These are phyloP conservation scores for Magallana gigas DNA, from an alignment of 1,140 invertebrate species.

Conservation along the genomic window DNA sequence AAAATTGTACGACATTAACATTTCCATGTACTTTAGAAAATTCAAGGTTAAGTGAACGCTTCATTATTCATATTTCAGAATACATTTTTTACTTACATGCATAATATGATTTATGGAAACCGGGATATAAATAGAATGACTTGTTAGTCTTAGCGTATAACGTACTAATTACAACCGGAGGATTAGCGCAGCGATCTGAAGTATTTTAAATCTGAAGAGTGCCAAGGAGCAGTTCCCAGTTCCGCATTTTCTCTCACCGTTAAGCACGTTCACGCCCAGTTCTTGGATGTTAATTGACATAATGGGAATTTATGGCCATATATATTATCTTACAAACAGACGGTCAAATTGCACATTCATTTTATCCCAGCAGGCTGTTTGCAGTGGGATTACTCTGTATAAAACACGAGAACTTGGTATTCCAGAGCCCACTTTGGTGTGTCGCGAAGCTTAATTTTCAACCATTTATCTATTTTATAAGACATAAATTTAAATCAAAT, in stretches of 20 bases:
- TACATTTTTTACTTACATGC: slow-evolving; percentile 4
- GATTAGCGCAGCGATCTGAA: background rate
- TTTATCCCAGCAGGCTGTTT: background rate
- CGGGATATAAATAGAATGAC: background rate
- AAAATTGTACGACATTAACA: slow-evolving; percentile 9
- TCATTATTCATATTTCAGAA: slow-evolving; percentile 13
- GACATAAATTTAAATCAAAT: slow-evolving; percentile 35
- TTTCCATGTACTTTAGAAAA: slow-evolving; percentile 29
- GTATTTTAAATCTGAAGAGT: slow-evolving; percentile 6
- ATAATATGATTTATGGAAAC: slow-evolving; percentile 35
- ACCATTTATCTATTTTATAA: slow-evolving; percentile 39
- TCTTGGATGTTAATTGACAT: slow-evolving; percentile 14
- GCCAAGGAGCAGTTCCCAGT: slow-evolving; percentile 1
- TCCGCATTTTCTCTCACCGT: background rate
- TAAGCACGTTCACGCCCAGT: slow-evolving; percentile 6
- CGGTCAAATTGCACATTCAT: slow-evolving; percentile 30
- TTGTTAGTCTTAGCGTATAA: background rate
- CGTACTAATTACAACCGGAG: background rate
- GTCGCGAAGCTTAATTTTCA: background rate
- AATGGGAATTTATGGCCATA: slow-evolving; percentile 11
- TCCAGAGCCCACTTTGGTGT: background rate
- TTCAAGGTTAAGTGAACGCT: slow-evolving; percentile 11
- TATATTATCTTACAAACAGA: slow-evolving; percentile 24
- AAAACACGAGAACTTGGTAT: slow-evolving; percentile 3
- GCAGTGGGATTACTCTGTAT: background rate